Evolutionary conservation across 2,113 vertebrate genomes (phyloP), one percentile per base, ranked within the genome.

Genomic region (Laterallus jamaicensis): DNA sequence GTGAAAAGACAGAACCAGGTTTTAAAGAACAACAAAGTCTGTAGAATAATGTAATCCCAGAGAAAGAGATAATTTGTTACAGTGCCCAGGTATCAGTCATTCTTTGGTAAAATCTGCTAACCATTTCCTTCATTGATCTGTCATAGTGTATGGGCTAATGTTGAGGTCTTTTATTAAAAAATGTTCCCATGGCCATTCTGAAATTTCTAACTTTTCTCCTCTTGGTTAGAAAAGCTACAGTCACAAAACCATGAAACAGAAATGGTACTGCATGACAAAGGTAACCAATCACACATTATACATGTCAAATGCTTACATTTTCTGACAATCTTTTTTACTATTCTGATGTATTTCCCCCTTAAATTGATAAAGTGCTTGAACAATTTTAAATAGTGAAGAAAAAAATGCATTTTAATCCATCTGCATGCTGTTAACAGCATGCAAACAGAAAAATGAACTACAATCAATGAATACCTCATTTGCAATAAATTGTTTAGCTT

Each of bases 271-370:
- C 4, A 5, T 68, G 21, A 49, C 8, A 75, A 47, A 84, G 26
- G 15, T 60, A 82, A 75, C 4, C 0, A 62, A 47, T n/a, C 47
- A 77, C 6, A 62, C 4, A 35, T n/a, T 39, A 40, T 22, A 49
- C 5, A 2, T 42, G 26, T n/a, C 6, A 78, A 91, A 69, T 17
- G 49, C 0, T 2, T 55, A 10, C 0, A 17, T 25, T 39, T 50
- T 54, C 58, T 71, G 35, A n/a, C 32, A 79, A 50, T 28, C 2
- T 40, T 74, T 82, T 73, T 49, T 14, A 28, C 66, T 90, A 32
- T 77, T 84, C 32, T 49, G 25, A 56, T n/a, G 3, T 12, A 22
- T 78, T 50, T 68, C 6, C 5, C 26, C 14, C 13, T 56, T 78
- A 78, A 73, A 73, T 32, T 1, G 21, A 39, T 26, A 39, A 74